phyloP scores from a whole-genome alignment of 2,888 invertebrate species.

The Andrena bucephala region DNA sequence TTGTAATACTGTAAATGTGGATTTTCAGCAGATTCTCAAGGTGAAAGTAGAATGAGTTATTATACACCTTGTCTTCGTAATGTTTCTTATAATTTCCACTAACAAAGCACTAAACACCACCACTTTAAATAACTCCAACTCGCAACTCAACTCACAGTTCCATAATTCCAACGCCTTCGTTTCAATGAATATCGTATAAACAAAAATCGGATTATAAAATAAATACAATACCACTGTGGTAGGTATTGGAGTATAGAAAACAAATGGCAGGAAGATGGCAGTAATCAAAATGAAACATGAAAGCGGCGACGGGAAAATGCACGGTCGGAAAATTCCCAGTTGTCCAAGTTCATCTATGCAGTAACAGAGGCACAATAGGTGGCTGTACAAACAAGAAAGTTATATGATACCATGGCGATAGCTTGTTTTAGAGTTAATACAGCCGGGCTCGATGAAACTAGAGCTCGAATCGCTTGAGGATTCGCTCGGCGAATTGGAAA shows the following conservation, averaged over 20 bases:
- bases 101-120: neutral
- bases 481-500: conserved; percentile 38
- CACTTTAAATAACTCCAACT: no score
- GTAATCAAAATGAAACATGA: neutral
- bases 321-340: neutral
- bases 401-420: neutral
- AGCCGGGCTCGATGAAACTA: conserved; percentile 23
- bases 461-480: conserved; percentile 27
- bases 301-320: neutral
- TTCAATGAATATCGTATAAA: no score
- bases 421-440: conserved; percentile 25
- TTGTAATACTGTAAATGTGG: no score
- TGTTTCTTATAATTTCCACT: neutral
- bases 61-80: no score
- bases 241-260: no score
- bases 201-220: no score
- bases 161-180: no score
- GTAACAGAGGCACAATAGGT: neutral
- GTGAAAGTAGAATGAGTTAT: no score
- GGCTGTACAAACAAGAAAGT: neutral
- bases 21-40: no score
- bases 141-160: no score
- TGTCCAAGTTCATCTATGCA: neutral
- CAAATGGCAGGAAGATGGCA: neutral
- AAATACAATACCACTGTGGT: no score